phyloP scores from a whole-genome alignment of 2,797 vertebrate species.

The Lateolabrax maculatus region DNA sequence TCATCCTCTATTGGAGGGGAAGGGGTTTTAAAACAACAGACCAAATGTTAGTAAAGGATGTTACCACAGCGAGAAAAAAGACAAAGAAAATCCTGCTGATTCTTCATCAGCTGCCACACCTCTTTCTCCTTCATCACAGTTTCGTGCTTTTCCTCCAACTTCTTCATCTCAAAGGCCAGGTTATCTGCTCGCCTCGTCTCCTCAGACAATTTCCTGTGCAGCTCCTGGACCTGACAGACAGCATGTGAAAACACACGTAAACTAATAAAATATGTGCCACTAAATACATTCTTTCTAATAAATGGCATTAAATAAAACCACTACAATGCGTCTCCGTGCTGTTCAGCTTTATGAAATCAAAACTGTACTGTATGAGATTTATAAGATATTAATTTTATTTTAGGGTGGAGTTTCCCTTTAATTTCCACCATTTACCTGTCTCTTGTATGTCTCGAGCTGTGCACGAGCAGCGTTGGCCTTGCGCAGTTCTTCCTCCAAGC shows the following conservation, averaged over 20 bases:
- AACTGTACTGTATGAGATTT: not conserved
- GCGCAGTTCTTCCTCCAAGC: constrained; percentile 95
- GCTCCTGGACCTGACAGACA: constrained; percentile 91
- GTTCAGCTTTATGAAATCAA: not conserved
- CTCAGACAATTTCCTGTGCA: constrained; percentile 93
- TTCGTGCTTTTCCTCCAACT: constrained; percentile 94
- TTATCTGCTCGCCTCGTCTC: constrained; percentile 96
- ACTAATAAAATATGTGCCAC: not conserved
- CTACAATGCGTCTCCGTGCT: no score
- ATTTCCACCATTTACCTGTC: constrained; percentile 85
- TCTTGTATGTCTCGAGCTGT: constrained; percentile 96
- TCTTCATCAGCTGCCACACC: constrained; percentile 72
- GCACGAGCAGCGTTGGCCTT: constrained; percentile 96
- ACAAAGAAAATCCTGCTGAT: not conserved
- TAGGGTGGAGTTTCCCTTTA: not conserved
- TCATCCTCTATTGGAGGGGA: constrained; percentile 86
- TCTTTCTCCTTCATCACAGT: constrained; percentile 95
- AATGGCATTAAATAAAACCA: no score
- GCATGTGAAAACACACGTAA: not conserved
- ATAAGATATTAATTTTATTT: not conserved
- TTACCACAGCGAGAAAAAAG: not conserved
- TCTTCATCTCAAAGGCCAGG: constrained; percentile 93
- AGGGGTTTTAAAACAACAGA: not conserved
- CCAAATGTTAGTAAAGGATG: not conserved
- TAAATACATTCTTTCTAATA: not conserved